Conservation (phyloP, 2,797 vertebrate genomes). For the Cossypha heuglini region DNA sequence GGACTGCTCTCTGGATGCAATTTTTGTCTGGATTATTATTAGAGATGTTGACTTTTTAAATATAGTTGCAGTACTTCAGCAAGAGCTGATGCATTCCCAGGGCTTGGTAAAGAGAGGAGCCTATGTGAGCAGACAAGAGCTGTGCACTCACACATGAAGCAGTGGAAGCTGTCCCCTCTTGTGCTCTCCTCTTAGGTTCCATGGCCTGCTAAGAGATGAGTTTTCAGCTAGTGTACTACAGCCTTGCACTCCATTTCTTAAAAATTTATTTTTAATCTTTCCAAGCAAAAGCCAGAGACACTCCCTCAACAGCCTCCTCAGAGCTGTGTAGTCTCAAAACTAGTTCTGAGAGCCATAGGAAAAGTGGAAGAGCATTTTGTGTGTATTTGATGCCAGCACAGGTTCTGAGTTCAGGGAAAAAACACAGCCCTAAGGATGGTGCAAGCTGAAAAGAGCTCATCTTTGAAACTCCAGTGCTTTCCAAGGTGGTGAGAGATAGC, state of each 20-base stretch:
- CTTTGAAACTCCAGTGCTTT: background rate
- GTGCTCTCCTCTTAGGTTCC: rapidly evolving
- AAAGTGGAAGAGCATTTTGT: background rate
- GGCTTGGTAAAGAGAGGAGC: background rate
- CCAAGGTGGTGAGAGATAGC: background rate
- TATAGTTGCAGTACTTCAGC: background rate
- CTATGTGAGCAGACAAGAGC: rapidly evolving
- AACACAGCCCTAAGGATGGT: background rate
- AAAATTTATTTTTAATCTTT: background rate
- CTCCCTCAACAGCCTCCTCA: background rate
- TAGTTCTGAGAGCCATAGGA: background rate
- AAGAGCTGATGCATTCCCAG: background rate
- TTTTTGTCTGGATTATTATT: background rate
- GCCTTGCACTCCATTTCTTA: background rate
- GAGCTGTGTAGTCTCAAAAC: background rate
- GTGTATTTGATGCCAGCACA: background rate
- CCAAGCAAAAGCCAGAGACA: background rate
- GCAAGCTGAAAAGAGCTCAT: background rate
- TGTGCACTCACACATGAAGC: background rate
- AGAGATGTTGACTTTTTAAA: background rate
- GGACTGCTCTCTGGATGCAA: background rate
- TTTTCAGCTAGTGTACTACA: background rate
- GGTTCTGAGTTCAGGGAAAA: background rate
- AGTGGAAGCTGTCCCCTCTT: background rate
- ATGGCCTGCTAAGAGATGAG: background rate